These are phyloP conservation scores for Mellilla xanthometata DNA, from an alignment of 2,888 invertebrate genomes.

Conservation along the genomic window DNA sequence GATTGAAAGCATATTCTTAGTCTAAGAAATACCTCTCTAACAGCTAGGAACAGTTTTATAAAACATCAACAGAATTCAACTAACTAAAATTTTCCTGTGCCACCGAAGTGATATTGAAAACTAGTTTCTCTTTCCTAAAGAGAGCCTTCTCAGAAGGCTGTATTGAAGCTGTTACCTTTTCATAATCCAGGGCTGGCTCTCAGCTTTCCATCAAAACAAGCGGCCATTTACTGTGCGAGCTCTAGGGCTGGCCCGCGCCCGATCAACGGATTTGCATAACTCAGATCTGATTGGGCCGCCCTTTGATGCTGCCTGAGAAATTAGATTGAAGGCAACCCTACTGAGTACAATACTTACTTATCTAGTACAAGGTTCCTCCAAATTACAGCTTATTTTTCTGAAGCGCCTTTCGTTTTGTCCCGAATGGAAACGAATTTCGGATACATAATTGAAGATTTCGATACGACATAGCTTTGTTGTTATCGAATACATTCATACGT, in stretches of 20 bases:
- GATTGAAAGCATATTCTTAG: no score
- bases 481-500: no score
- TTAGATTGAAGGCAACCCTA: conserved; percentile 15
- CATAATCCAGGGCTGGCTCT: conserved; percentile 11
- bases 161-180: conserved; percentile 12
- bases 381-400: conserved; percentile 10
- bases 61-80: no score
- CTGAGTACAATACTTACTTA: conserved; percentile 14
- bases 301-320: conserved; percentile 31
- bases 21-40: no score
- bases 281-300: conserved; percentile 38
- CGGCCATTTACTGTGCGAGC: conserved; percentile 25
- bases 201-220: conserved; percentile 21
- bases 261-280: conserved; percentile 37
- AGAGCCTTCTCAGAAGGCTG: neutral
- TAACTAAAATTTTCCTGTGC: no score
- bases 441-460: conserved; percentile 7
- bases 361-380: conserved; percentile 6
- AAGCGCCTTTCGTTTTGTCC: conserved; percentile 6
- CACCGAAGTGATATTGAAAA: no score
- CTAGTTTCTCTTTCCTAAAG: neutral
- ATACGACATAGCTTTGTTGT: neutral
- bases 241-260: conserved; percentile 29
- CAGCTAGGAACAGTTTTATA: no score
- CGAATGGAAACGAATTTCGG: conserved; percentile 7